Base-by-base conservation (phyloP, 92 coral and sea anemone species). In the Siderastrea radians region DNA sequence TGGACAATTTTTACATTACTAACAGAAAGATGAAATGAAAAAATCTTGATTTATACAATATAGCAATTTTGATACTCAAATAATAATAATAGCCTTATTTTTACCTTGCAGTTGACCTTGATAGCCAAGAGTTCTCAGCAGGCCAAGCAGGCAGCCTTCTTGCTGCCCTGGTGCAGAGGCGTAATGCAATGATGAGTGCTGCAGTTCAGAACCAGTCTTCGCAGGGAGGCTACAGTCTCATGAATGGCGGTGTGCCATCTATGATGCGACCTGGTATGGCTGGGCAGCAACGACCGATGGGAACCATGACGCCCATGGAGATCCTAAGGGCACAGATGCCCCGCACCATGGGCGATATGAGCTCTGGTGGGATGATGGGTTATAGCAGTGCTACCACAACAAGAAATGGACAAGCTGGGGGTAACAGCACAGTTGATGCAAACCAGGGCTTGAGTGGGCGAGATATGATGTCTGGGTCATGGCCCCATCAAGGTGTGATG, bases 71-170 rank as follows among this genome's bases (percentile, higher is more conserved):
- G 61, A 55, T 7, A 55, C 61, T 55, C 2, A 6, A 5, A 55
- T 0, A 55, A 61, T 47, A 43, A 58, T 9, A 7, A 1, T 17
- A 13, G 10, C 4, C 38, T 45, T 43, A 4, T 44, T 44, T 48
- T 70, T 70, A 44, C 19, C 9, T 70, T 82, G 48, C 80, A 84
- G 87, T 84, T 9, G 87, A 84, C 74, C 46, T 93, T 52, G 96
- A 93, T 48, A 93, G 84, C 79, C 16, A 93, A 48, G 96, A 93
- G 57, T 93, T 92, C 87, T 93, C 84, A 45, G 78, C 92, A 81
- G 98, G 98, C 19, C 98, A 95, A 2, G 98, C 98, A 72, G 98
- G 96, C 19, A 95, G 95, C 67, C 82, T 93, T 15, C 93, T 95
- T 10, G 98, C 98, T 49, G 98, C 98, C 0, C 49, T 95, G 68